Percentiles rank a stretch among this genome's conserved stretches.
These are phyloP conservation scores for Euphydryas editha DNA, from an alignment of 2,888 invertebrate genomes.

Conservation along the genomic window DNA sequence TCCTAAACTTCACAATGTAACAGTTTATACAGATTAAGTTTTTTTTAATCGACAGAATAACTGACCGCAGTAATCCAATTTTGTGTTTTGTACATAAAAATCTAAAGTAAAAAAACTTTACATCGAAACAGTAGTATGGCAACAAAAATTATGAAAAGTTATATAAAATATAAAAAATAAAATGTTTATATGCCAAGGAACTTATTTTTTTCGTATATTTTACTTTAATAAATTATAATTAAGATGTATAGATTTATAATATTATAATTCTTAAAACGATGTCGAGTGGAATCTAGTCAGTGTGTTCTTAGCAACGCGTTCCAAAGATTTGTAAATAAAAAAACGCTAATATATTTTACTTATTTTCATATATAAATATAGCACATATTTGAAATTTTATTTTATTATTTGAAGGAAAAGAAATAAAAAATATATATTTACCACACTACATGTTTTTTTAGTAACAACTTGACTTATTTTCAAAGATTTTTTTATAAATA, in stretches of 20 bases:
- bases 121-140: background rate
- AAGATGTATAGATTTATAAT: conserved; percentile 20
- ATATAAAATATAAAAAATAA: background rate
- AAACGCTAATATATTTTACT: conserved; percentile 57
- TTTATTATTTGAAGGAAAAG: conserved; percentile 18
- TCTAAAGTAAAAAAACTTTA: background rate
- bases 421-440: background rate
- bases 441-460: too few species aligned
- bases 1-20: background rate
- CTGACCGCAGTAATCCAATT: too few species aligned
- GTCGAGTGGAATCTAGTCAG: conserved; percentile 81
- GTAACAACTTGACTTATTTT: too few species aligned
- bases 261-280: conserved; percentile 44
- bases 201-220: background rate
- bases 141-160: background rate
- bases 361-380: conserved; percentile 25
- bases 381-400: conserved; percentile 39
- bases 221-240: conserved; percentile 11
- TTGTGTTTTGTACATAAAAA: too few species aligned
- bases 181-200: conserved; percentile 25
- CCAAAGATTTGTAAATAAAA: conserved; percentile 78
- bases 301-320: conserved; percentile 80
- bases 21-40: too few species aligned
- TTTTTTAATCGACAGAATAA: too few species aligned
- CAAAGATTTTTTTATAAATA: too few species aligned